phyloP scores from a whole-genome alignment of 2,888 invertebrate species.

The Drosophila mayaguana region DNA sequence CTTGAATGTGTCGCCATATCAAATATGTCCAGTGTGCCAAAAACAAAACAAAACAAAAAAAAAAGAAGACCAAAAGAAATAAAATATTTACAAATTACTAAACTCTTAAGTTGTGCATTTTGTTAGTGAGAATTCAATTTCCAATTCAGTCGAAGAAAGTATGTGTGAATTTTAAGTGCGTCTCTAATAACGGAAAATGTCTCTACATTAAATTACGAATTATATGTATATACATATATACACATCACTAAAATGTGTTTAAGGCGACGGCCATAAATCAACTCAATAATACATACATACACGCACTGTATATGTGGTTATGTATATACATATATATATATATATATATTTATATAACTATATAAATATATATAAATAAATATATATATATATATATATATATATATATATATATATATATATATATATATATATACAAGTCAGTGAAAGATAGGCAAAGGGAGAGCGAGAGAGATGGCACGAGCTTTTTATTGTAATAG shows the following conservation, averaged over 20 bases:
- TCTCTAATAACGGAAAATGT: constrained; percentile 38
- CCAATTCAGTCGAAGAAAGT: background rate
- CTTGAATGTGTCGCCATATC: background rate
- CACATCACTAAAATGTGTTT: background rate
- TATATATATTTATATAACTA: too few species aligned
- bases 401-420: constrained; percentile 4
- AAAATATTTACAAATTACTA: background rate
- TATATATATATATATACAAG: constrained; percentile 14
- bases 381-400: constrained; percentile 16
- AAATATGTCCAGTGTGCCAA: background rate
- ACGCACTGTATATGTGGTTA: too few species aligned
- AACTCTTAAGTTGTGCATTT: too few species aligned
- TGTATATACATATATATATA: background rate
- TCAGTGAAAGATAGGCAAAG: background rate
- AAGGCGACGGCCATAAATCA: too few species aligned
- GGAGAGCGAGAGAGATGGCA: background rate
- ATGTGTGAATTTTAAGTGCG: background rate
- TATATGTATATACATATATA: constrained; percentile 18
- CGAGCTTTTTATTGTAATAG: background rate
- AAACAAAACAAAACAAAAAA: too few species aligned
- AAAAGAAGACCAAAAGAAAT: background rate
- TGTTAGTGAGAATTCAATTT: background rate
- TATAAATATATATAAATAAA: too few species aligned
- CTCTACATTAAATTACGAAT: constrained; percentile 37
- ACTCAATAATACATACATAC: too few species aligned